Conservation (phyloP, 30 jellyfish, hydroid and myxozoan species). For the Clytia hemisphaerica region DNA sequence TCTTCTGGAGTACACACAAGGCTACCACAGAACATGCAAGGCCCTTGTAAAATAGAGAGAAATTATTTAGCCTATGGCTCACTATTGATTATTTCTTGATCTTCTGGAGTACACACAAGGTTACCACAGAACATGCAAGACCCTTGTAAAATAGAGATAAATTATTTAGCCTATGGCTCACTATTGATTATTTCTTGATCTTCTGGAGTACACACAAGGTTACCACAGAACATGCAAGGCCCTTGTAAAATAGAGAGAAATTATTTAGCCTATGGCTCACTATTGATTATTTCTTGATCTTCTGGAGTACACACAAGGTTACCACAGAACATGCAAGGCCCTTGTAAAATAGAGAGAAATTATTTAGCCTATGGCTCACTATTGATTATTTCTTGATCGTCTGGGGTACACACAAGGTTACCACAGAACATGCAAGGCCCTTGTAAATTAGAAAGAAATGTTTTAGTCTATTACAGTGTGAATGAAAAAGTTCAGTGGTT, state of each 20-base stretch:
- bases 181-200: constrained; percentile 72
- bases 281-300: constrained; percentile 67
- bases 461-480: no score
- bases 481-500: no score
- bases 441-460: neutral
- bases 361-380: no score
- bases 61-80: no score
- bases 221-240: constrained; percentile 82
- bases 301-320: constrained; percentile 62
- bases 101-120: constrained; percentile 67
- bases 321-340: constrained; percentile 82
- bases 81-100: constrained; percentile 63
- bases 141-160: neutral
- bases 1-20: constrained; percentile 89
- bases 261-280: no score
- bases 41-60: constrained; percentile 26
- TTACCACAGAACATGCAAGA: constrained; percentile 81
- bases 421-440: constrained; percentile 85
- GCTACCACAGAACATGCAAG: constrained; percentile 93
- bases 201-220: constrained; percentile 60
- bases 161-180: no score
- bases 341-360: neutral
- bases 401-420: constrained; percentile 59
- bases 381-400: constrained; percentile 66
- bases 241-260: neutral